Base-by-base conservation (phyloP, 1,140 invertebrate species). In the Platorchestia sp. region DNA sequence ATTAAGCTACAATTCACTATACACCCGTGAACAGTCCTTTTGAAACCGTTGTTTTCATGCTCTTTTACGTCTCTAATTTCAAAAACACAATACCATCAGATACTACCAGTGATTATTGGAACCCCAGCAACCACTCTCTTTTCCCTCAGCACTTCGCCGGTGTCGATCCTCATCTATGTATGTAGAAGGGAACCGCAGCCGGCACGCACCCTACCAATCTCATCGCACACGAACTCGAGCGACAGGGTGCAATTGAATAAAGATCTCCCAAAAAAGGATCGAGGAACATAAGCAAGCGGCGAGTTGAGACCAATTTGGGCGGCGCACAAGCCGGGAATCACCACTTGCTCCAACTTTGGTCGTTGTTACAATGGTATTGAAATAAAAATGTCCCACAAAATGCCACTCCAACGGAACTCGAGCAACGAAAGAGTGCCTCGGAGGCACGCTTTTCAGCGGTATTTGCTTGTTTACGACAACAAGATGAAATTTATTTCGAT, bases 311-410 rank as follows among this genome's bases (percentile, higher is more conserved):
- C 41, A 93, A 44, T 93, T 45, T 45, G 40, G 91, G 45, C 91
- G 41, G 44, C 91, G 44, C 41, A 45, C 91, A 93, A 93, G 10
- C 91, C 43, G 91, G 91, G 40, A 47, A 93, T 93, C 45, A 93
- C 91, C 91, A 47, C 45, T 93, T 93, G 43, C 91, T 47, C 45
- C 44, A 90, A 90, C 41, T 44, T 87, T 90, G 41, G 87, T 75
- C 59, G 59, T 75, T 75, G 59, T 75, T 75, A 75, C 59, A 75
- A 75, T 75, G 59, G 1, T 36, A 75, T 75, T 75, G 59, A 75
- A 75, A 75, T 75, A 75, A 75, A 75, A 75, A 10, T 75, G 59
- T 75, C 59, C 59, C 59, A 75, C 59, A 75, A 75, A 75, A 75
- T 75, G 59, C 59, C 59, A 75, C 59, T 75, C 59, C 14, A 75